phyloP scores from a whole-genome alignment of 2,113 vertebrate species.

The Coptodon bakossiorum region DNA sequence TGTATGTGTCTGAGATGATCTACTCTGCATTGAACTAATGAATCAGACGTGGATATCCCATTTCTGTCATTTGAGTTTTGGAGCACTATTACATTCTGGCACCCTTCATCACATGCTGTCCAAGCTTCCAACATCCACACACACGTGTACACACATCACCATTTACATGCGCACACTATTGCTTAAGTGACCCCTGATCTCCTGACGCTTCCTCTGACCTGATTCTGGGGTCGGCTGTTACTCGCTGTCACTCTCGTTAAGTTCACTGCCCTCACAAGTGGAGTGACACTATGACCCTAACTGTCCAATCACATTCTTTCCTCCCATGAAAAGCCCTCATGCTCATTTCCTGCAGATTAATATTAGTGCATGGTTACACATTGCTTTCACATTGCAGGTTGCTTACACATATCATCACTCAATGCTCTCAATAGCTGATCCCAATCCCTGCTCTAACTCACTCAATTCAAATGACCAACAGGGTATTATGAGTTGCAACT shows the following conservation, averaged over 20 bases:
- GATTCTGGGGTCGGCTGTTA: not conserved
- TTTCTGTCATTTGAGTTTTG: not conserved
- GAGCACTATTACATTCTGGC: not conserved
- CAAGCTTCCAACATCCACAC: not conserved
- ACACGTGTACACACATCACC: not conserved
- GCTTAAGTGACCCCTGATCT: not conserved
- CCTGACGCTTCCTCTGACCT: not conserved
- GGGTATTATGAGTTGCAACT: not conserved
- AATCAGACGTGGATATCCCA: fast-evolving
- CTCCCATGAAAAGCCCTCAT: not conserved
- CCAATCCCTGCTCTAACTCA: not conserved
- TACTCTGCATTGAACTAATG: not conserved
- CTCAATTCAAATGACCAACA: not conserved
- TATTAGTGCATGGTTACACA: not conserved
- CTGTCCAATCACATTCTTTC: not conserved
- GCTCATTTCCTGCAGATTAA: not conserved
- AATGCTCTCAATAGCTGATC: fast-evolving
- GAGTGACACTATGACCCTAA: not conserved
- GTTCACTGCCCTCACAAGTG: not conserved
- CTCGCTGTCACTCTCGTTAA: fast-evolving
- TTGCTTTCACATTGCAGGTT: not conserved
- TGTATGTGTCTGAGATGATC: not conserved
- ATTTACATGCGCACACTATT: not conserved
- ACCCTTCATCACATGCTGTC: not conserved
- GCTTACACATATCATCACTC: fast-evolving